A percentile compares a stretch with the other conserved stretches of the same genome.
Evolutionary conservation across 2,797 vertebrate species (phyloP).

Genomic region (Streptopelia turtur): DNA sequence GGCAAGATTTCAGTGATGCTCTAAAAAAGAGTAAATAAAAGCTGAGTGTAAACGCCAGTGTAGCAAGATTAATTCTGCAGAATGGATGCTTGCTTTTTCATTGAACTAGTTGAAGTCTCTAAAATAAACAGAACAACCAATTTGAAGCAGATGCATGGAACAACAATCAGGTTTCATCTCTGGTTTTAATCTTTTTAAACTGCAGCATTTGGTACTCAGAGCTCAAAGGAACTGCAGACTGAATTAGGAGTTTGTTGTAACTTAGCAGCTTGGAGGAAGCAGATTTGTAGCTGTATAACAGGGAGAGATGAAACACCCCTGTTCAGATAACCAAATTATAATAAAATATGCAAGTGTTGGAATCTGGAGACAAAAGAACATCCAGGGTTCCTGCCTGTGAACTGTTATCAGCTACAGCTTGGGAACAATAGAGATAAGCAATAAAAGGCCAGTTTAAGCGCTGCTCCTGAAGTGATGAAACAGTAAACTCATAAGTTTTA

Average conservation of each 20-base stretch:
- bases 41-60: not conserved
- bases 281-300: constrained; percentile 62
- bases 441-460: constrained; percentile 4
- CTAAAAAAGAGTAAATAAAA: constrained; percentile 26
- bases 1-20: not conserved
- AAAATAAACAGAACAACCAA: constrained; percentile 62
- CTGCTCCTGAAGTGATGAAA: constrained; percentile 6
- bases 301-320: constrained; percentile 39
- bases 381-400: constrained; percentile 56
- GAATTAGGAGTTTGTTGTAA: constrained; percentile 52
- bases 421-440: not conserved
- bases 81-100: constrained; percentile 4
- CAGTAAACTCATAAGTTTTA: constrained; percentile 24
- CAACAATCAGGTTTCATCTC: constrained; percentile 47
- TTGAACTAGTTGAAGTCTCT: constrained; percentile 23
- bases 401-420: constrained; percentile 37
- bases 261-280: not conserved
- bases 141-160: constrained; percentile 68
- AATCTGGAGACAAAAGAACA: constrained; percentile 44
- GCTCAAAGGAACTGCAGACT: constrained; percentile 44
- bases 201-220: constrained; percentile 25
- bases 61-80: constrained; percentile 11
- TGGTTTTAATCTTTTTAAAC: constrained; percentile 69
- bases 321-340: constrained; percentile 52
- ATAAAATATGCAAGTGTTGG: constrained; percentile 25